phyloP scores from a whole-genome alignment of 2,797 vertebrate species.

The Acridotheres tristis region DNA sequence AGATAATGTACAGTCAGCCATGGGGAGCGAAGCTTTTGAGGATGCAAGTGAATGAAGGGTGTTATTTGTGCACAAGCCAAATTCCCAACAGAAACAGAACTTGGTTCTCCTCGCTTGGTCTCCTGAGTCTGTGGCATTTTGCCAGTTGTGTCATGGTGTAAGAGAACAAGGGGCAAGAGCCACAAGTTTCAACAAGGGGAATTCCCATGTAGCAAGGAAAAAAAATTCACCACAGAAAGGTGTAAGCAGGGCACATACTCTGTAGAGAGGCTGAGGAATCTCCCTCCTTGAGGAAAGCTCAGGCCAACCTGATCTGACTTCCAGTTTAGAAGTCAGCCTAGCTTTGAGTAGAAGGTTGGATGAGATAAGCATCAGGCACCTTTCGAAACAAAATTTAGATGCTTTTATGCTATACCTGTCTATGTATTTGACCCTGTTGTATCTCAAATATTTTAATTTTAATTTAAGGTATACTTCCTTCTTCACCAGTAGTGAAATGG shows the following conservation, averaged over 20 bases:
- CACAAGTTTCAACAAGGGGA: not conserved
- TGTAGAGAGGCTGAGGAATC: not conserved
- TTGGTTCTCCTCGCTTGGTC: not conserved
- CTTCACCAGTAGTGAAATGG: not conserved
- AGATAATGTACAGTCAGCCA: not conserved
- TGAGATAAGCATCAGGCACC: not conserved
- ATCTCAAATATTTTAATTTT: not conserved
- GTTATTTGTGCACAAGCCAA: not conserved
- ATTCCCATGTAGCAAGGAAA: not conserved
- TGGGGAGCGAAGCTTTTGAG: not conserved
- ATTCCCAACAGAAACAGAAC: not conserved
- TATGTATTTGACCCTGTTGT: not conserved
- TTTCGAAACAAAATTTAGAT: not conserved
- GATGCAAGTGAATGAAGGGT: not conserved
- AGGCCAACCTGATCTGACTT: not conserved
- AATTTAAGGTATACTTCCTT: not conserved
- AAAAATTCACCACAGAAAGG: not conserved
- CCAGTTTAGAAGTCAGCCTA: not conserved
- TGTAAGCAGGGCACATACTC: rapidly evolving
- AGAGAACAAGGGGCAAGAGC: not conserved
- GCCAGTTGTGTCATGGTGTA: not conserved
- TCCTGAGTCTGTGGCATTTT: not conserved
- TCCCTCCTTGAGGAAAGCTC: not conserved
- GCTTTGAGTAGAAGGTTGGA: not conserved
- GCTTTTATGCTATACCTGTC: not conserved